Evolutionary conservation across 1,140 invertebrate species (phyloP).

Genomic region (Lepidurus packardi): DNA sequence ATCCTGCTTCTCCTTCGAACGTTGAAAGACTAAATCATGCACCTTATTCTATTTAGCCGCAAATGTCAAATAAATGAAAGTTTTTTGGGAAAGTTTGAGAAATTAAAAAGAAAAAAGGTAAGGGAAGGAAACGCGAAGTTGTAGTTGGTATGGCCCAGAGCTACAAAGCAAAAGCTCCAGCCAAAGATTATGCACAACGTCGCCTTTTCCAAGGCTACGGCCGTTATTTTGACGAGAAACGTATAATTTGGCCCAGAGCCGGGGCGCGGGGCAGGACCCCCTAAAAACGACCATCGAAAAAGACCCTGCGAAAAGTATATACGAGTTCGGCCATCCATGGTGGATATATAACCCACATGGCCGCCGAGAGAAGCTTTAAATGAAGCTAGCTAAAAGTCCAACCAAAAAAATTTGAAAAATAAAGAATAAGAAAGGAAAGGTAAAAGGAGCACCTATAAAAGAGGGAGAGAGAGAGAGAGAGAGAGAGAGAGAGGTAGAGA

Average conservation of each 20-base stretch:
- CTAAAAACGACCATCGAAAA: constrained; percentile 1
- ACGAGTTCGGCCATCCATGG: constrained; percentile 8
- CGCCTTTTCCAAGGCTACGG: constrained; percentile 17
- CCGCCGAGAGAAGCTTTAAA: neutral
- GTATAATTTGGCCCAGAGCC: constrained; percentile 21
- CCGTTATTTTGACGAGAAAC: constrained; percentile 21
- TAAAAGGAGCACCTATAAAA: neutral
- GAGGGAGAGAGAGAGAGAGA: constrained; percentile 25
- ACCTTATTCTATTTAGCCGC: neutral
- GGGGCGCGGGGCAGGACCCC: constrained; percentile 7
- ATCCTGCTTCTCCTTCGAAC: too few species aligned
- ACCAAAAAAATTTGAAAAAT: neutral
- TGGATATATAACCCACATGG: constrained; percentile 7
- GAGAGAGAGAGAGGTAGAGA: constrained; percentile 26
- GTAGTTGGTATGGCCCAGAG: neutral
- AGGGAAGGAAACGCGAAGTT: neutral
- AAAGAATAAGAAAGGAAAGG: constrained; percentile 26
- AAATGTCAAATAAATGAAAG: neutral
- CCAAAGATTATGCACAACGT: constrained; percentile 19
- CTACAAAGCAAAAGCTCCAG: constrained; percentile 10
- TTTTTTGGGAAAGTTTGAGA: neutral
- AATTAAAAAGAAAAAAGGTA: constrained; percentile 1
- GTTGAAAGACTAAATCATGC: too few species aligned
- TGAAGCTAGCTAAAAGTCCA: constrained; percentile 9
- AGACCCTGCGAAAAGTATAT: constrained; percentile 9